Base-by-base conservation (phyloP, 2,888 invertebrate genomes). In the Phania funesta region DNA sequence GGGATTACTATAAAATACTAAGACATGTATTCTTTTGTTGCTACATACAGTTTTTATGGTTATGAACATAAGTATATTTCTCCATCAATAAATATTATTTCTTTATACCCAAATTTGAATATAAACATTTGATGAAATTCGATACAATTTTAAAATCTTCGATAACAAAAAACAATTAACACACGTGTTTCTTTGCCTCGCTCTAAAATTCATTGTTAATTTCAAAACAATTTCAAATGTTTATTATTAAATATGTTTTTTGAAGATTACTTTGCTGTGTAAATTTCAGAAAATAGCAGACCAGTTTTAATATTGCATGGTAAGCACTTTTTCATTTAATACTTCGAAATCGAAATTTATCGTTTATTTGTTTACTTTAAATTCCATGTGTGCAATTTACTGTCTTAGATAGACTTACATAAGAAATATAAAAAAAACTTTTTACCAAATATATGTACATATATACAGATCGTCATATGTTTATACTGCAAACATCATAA, bases 311-410 rank as follows among this genome's bases (percentile, higher is more conserved):
- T 11, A 13, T 13, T 38, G 11, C n/a, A n/a, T n/a, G n/a, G n/a
- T 52, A 48, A 71, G 20, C 50, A 35, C 29, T 44, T 73, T 35
- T 50, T 35, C 9, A n/a, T n/a, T n/a, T n/a, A n/a, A n/a, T n/a
- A n/a, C n/a, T n/a, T n/a, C n/a, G n/a, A n/a, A n/a, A n/a, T n/a
- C n/a, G n/a, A n/a, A n/a, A n/a, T 38, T 38, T 38, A 38, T 13
- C n/a, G 9, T 38, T 38, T n/a, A 38, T 38, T 32, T 9, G 11
- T 11, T 32, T 32, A 22, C 20, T 52, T 41, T 16, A 22, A 29
- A 11, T 9, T 24, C 24, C 48, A 46, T 58, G 46, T 46, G n/a
- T n/a, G n/a, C n/a, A n/a, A n/a, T n/a, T n/a, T n/a, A n/a, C n/a
- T n/a, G n/a, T n/a, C n/a, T n/a, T n/a, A n/a, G n/a, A n/a, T n/a